A percentile compares a stretch with the other conserved stretches of the same genome.
Evolutionary conservation across 2,888 invertebrate genomes (phyloP).

Genomic region (Drosophila melanosoma): DNA sequence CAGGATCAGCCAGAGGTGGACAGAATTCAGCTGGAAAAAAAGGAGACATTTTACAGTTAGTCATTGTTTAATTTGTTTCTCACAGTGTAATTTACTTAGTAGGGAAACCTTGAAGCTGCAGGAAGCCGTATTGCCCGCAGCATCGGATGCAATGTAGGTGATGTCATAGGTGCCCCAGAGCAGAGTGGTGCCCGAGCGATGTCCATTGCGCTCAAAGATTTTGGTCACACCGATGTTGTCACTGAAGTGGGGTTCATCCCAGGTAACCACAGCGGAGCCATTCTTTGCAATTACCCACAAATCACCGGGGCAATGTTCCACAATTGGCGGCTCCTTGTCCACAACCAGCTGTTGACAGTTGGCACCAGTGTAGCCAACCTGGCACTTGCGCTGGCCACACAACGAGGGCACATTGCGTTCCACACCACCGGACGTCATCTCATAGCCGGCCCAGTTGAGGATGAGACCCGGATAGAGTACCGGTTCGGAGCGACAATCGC

Average conservation of each 20-base stretch:
- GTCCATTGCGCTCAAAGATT: slow-evolving; percentile 93
- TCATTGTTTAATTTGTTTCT: neutral
- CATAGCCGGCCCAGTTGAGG: slow-evolving; percentile 97
- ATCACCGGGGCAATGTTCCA: slow-evolving; percentile 96
- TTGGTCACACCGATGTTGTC: slow-evolving; percentile 94
- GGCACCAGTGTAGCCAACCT: slow-evolving; percentile 93
- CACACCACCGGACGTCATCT: slow-evolving; percentile 94
- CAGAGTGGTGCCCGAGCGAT: slow-evolving; percentile 94
- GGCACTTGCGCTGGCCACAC: slow-evolving; percentile 95
- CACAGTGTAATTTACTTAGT: slow-evolving; percentile 89
- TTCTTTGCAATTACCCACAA: slow-evolving; percentile 97
- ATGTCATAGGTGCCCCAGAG: slow-evolving; percentile 97
- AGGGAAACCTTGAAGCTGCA: slow-evolving; percentile 97
- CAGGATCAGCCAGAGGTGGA: slow-evolving; percentile 93
- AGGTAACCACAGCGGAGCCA: slow-evolving; percentile 94
- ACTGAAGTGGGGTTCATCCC: slow-evolving; percentile 96
- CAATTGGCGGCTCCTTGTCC: slow-evolving; percentile 94
- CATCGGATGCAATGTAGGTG: slow-evolving; percentile 96
- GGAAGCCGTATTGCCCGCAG: slow-evolving; percentile 95
- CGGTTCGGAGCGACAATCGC: slow-evolving; percentile 96
- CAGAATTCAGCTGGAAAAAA: slow-evolving; percentile 92
- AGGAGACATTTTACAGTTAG: neutral
- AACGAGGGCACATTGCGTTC: slow-evolving; percentile 96
- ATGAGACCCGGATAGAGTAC: slow-evolving; percentile 94
- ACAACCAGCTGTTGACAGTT: slow-evolving; percentile 94